Conservation (phyloP, 1,140 invertebrate species). For the Drosophila ficusphila region DNA sequence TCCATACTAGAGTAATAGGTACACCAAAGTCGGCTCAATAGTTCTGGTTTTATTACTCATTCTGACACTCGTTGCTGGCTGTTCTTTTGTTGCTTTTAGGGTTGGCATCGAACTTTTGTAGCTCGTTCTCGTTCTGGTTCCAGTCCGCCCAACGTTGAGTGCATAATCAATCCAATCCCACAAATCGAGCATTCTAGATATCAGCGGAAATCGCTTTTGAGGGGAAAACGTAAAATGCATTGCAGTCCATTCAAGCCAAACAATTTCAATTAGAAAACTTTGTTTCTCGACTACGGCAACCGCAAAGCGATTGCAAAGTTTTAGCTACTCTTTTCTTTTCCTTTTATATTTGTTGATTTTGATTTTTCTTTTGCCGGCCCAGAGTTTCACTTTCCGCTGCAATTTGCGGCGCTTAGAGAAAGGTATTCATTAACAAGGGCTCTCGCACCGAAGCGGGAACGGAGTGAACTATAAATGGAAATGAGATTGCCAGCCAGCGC, state of each 20-base stretch:
- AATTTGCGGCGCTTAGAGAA: slow-evolving; percentile 33
- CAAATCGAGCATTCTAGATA: neutral
- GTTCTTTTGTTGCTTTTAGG: slow-evolving; percentile 23
- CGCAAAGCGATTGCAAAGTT: slow-evolving; percentile 24
- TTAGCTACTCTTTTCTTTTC: slow-evolving; percentile 11
- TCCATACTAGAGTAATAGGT: no score
- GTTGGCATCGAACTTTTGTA: neutral
- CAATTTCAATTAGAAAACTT: slow-evolving; percentile 31
- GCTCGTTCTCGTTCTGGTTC: slow-evolving; percentile 30
- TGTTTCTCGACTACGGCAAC: slow-evolving; percentile 4
- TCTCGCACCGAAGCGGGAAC: neutral
- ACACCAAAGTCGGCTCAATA: neutral
- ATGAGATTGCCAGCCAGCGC: slow-evolving; percentile 18
- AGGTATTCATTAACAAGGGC: slow-evolving; percentile 62
- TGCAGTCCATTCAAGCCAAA: slow-evolving; percentile 1
- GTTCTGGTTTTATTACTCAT: neutral
- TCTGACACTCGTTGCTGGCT: neutral
- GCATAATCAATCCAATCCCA: slow-evolving; percentile 8
- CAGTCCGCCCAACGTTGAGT: slow-evolving; percentile 50
- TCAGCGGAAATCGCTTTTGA: neutral
- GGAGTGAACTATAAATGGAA: slow-evolving; percentile 23
- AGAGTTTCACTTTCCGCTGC: slow-evolving; percentile 61
- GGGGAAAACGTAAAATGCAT: neutral
- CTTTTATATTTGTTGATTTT: slow-evolving; percentile 5
- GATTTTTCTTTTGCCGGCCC: slow-evolving; percentile 23